Evolutionary conservation across 1,140 invertebrate genomes (phyloP).

Genomic region (Aphidius ervi): DNA sequence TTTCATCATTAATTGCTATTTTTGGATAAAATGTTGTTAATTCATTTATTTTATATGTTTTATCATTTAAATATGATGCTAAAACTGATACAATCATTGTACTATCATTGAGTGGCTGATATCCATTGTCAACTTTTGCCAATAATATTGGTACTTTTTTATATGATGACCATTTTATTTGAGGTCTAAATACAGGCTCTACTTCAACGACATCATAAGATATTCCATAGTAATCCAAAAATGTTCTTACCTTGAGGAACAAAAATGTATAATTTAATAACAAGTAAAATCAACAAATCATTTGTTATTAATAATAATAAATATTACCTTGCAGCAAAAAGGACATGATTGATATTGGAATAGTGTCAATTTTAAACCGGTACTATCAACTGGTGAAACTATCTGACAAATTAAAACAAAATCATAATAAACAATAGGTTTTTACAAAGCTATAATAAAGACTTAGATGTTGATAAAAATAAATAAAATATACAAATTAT

Average conservation of each 20-base stretch:
- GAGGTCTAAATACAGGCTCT: conserved; percentile 83
- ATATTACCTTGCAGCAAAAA: conserved; percentile 89
- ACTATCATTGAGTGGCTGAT: conserved; percentile 88
- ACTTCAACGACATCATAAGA: conserved; percentile 97
- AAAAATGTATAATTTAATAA: not conserved
- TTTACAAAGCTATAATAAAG: conserved; percentile 21
- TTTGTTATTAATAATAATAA: conserved; percentile 14
- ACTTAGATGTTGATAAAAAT: conserved; percentile 8
- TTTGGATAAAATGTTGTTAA: conserved; percentile 80
- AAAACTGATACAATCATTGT: conserved; percentile 90
- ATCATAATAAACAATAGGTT: conserved; percentile 7
- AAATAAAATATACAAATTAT: conserved; percentile 13
- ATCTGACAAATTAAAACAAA: conserved; percentile 51
- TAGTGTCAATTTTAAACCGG: conserved; percentile 77
- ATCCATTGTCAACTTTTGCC: conserved; percentile 66
- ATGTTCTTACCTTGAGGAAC: conserved; percentile 65
- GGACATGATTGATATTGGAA: conserved; percentile 98
- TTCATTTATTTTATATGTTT: conserved; percentile 60
- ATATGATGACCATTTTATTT: conserved; percentile 91
- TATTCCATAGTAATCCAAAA: conserved; percentile 90
- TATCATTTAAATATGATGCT: conserved; percentile 71
- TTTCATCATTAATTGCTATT: conserved; percentile 65
- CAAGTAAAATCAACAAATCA: not conserved
- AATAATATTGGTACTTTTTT: conserved; percentile 96
- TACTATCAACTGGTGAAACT: conserved; percentile 63